A percentile compares a stretch with the other conserved stretches of the same genome.
phyloP scores from a whole-genome alignment of 2,797 vertebrate species.

The Acropternis orthonyx region DNA sequence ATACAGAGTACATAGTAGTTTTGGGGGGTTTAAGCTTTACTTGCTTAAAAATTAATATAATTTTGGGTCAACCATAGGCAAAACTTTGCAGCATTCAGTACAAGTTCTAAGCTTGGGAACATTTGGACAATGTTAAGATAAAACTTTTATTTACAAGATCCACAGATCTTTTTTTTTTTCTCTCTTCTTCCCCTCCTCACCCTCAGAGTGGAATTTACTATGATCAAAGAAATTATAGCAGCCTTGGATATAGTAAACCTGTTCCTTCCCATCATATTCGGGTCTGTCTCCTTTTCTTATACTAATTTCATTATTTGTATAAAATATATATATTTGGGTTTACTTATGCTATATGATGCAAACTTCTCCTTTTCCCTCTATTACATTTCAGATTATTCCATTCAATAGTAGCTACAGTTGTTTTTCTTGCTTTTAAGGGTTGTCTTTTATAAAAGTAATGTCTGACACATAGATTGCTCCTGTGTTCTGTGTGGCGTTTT shows the following conservation, averaged over 20 bases:
- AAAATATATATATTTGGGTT: background rate
- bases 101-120: background rate
- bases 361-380: background rate
- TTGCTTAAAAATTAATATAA: background rate
- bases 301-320: background rate
- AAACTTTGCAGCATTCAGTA: background rate
- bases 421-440: background rate
- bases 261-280: constrained; percentile 67
- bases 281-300: constrained; percentile 71
- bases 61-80: background rate
- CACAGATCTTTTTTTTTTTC: background rate
- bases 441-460: background rate
- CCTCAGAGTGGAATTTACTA: constrained; percentile 91
- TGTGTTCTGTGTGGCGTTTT: background rate
- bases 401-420: background rate
- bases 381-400: background rate
- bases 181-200: background rate
- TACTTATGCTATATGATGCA: background rate
- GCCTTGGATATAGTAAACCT: constrained; percentile 87
- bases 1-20: background rate
- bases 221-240: constrained; percentile 93
- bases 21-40: background rate
- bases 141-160: background rate
- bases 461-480: background rate
- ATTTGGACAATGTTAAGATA: background rate